Percentiles rank a stretch among this genome's conserved stretches.
phyloP scores from a whole-genome alignment of 2,113 vertebrate species.

The Plecturocebus donacophilus region DNA sequence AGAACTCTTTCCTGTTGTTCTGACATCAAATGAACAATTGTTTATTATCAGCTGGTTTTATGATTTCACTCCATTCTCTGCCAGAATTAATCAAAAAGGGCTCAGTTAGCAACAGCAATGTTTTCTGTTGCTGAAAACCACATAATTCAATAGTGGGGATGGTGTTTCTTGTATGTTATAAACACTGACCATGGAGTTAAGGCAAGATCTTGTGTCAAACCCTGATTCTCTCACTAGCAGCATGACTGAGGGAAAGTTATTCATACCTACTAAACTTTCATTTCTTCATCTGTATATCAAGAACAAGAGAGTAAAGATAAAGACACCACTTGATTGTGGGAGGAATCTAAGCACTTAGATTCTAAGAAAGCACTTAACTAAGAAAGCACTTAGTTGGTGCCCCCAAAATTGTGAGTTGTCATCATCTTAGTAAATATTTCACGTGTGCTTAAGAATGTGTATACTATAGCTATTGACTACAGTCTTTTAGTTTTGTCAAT shows the following conservation, averaged over 20 bases:
- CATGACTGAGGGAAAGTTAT: not conserved
- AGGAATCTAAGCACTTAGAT: no score
- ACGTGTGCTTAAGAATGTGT: not conserved
- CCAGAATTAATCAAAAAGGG: not conserved
- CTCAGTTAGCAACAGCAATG: not conserved
- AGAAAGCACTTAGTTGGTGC: not conserved
- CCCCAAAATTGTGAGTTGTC: not conserved
- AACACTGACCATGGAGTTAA: not conserved
- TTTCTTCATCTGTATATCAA: not conserved
- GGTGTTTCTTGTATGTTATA: not conserved
- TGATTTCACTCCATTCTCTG: not conserved
- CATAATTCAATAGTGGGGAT: not conserved
- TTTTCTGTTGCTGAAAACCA: not conserved
- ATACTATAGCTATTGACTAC: not conserved
- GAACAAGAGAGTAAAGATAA: not conserved
- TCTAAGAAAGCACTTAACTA: no score
- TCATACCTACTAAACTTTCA: not conserved
- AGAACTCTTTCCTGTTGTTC: not conserved
- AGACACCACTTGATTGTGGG: not conserved
- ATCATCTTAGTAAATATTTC: not conserved
- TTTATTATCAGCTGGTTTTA: not conserved
- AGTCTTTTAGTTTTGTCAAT: not conserved
- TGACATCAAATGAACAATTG: not conserved
- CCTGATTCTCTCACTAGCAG: not conserved
- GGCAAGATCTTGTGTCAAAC: not conserved